Evolutionary conservation across 35 echinoderm and acorn worm species (phyloP), one percentile per base, ranked within the genome.

Genomic region (Stichopus chloronotus): DNA sequence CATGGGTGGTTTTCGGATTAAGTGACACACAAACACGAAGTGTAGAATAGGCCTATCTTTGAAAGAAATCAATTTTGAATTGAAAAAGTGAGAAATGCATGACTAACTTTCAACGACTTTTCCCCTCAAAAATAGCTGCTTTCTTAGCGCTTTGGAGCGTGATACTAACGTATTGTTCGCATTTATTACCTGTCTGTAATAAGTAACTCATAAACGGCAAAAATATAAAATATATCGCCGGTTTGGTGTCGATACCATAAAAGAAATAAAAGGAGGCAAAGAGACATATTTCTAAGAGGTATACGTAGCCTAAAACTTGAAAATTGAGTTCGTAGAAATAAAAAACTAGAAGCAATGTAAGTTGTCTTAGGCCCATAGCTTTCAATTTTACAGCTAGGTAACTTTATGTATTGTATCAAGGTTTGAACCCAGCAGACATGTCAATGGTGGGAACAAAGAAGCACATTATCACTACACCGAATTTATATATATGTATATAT

Each of bases 1-100:
- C 78, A 52, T 81, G 23, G 78, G 78, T 81, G 78, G 78, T 53
- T 81, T 81, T 81, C 78, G 78, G 78, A 81, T 81, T 81, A 81
- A 25, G 78, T 81, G 78, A 81, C 78, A 81, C 78, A 81, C 23
- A 10, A 12, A 81, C 22, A 81, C 14, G n/a, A 81, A 52, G 78
- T 76, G n/a, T n/a, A n/a, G n/a, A n/a, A n/a, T n/a, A n/a, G 52
- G 52, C 22, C 22, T 81, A 81, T 81, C 78, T 81, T 53, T 81
- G 52, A 81, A 24, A 81, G 78, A 81, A 81, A 81, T 81, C 78
- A 81, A 81, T 81, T 81, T 53, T 81, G 52, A 25, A 81, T 81
- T 81, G 78, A 81, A 81, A n/a, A n/a, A 81, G 78, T 52, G 78
- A 81, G 78, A 23, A 81, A 81, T 81, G 78, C 78, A 25, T 81